Conservation (phyloP, 2,113 vertebrate species). For the Scatophagus argus region DNA sequence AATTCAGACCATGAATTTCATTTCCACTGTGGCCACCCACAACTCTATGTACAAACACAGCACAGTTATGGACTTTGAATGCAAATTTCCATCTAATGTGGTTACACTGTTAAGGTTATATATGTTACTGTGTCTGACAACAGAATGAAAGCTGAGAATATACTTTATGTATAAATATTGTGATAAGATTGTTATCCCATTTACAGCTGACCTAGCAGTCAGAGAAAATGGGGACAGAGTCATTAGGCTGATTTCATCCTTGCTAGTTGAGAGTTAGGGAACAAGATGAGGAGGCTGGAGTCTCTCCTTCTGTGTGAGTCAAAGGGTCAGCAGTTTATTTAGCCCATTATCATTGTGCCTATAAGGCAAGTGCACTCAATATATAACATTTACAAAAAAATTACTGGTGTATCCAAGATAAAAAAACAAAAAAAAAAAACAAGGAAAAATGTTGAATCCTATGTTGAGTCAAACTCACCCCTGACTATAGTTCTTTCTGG, state of each 20-base stretch:
- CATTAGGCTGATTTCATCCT: slow-evolving; percentile 15
- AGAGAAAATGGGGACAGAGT: neutral
- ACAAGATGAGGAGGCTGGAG: neutral
- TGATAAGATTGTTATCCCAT: neutral
- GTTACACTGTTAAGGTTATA: slow-evolving; percentile 13
- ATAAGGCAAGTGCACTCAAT: slow-evolving; percentile 11
- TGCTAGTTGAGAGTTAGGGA: neutral
- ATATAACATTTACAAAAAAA: slow-evolving; percentile 41
- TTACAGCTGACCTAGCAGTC: slow-evolving; percentile 10
- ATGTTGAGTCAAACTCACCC: slow-evolving; percentile 14
- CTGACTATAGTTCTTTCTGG: neutral
- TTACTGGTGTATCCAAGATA: neutral
- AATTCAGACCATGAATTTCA: slow-evolving; percentile 32
- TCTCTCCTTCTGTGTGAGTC: neutral
- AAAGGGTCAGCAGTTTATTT: slow-evolving; percentile 32
- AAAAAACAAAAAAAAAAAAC: slow-evolving; percentile 15
- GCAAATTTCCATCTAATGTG: slow-evolving; percentile 43
- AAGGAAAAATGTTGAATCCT: slow-evolving; percentile 1
- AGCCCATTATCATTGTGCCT: slow-evolving; percentile 21
- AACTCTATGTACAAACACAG: slow-evolving; percentile 61
- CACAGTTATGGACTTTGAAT: slow-evolving; percentile 41
- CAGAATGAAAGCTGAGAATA: slow-evolving; percentile 32
- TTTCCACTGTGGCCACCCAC: slow-evolving; percentile 40
- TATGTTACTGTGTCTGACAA: slow-evolving; percentile 39
- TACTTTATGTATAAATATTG: slow-evolving; percentile 33